phyloP scores from a whole-genome alignment of 2,888 invertebrate genomes.

The Empis stercorea region DNA sequence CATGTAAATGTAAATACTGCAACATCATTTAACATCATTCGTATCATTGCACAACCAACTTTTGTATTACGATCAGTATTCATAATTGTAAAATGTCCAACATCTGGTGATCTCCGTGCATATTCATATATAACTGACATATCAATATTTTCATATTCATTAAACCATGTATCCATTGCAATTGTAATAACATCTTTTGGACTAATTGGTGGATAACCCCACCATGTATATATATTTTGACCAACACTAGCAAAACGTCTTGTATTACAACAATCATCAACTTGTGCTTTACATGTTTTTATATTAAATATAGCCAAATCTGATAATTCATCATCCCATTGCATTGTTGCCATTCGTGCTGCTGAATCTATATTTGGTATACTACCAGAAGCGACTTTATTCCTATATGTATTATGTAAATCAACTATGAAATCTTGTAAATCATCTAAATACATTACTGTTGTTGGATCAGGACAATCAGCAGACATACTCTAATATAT shows the following conservation, averaged over 20 bases:
- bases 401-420: not conserved
- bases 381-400: not conserved
- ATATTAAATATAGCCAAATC: slow-evolving; percentile 15
- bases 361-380: not conserved
- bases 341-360: slow-evolving; percentile 22
- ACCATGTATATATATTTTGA: not conserved
- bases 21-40: not conserved
- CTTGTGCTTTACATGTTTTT: not conserved
- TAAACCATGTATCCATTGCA: not conserved
- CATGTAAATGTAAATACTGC: not conserved
- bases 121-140: not conserved
- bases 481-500: too few species aligned
- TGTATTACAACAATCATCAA: not conserved
- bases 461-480: too few species aligned
- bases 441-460: too few species aligned
- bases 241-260: not conserved
- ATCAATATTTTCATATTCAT: not conserved
- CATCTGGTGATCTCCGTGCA: not conserved
- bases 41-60: not conserved
- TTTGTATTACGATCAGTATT: not conserved
- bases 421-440: too few species aligned
- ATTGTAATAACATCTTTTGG: not conserved
- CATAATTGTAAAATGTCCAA: not conserved
- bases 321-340: slow-evolving; percentile 23
- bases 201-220: not conserved